A percentile compares a stretch with the other conserved stretches of the same genome.
Conservation (phyloP, 2,797 vertebrate species). For the Poliocrania exsul region DNA sequence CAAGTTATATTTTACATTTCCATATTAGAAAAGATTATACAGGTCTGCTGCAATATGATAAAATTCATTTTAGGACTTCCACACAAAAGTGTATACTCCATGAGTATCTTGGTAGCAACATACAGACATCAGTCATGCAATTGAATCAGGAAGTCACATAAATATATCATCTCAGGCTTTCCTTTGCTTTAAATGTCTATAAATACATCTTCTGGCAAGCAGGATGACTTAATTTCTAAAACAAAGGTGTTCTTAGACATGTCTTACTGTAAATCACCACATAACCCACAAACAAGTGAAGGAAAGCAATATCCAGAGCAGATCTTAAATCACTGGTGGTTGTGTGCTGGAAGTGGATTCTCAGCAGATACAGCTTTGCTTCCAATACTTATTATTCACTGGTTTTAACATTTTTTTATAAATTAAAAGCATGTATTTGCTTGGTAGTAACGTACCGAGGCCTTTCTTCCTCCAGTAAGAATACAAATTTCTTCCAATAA, state of each 20-base stretch:
- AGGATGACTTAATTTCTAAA: not conserved
- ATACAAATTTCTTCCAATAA: constrained; percentile 37
- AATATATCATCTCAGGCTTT: not conserved
- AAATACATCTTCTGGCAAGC: not conserved
- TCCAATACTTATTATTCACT: not conserved
- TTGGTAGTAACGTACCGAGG: not conserved
- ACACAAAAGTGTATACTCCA: not conserved
- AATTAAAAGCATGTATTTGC: not conserved
- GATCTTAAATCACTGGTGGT: not conserved
- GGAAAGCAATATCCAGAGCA: not conserved
- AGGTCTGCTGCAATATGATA: not conserved
- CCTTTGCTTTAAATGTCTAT: not conserved
- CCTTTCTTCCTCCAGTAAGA: not conserved
- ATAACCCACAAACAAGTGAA: not conserved
- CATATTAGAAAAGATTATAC: not conserved
- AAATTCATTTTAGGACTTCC: not conserved
- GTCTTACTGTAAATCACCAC: not conserved
- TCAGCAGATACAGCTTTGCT: not conserved
- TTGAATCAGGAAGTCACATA: not conserved
- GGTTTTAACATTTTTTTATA: not conserved
- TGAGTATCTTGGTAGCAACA: not conserved
- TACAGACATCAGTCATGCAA: not conserved
- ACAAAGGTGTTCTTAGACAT: not conserved
- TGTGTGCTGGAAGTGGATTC: not conserved
- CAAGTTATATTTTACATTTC: not conserved